Conservation (phyloP, 1,140 invertebrate species). For the Brachionus plicatilis region DNA sequence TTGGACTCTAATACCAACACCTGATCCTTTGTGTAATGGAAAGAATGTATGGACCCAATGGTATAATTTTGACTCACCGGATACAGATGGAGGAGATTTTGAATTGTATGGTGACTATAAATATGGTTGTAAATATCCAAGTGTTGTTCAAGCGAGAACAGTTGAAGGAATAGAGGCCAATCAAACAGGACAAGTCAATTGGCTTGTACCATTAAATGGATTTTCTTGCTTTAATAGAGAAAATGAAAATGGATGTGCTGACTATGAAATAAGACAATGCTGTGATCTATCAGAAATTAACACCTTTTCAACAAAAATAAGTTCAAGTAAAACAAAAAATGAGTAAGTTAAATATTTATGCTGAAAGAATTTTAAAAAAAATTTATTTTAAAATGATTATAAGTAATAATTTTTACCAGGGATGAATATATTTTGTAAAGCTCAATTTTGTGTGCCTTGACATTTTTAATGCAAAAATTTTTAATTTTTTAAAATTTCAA, state of each 20-base stretch:
- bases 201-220: background rate
- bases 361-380: too few relatives aligned
- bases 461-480: too few relatives aligned
- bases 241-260: background rate
- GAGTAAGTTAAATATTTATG: too few relatives aligned
- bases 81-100: slow-evolving; percentile 24
- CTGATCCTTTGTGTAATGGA: slow-evolving; percentile 28
- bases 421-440: too few relatives aligned
- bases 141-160: background rate
- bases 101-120: background rate
- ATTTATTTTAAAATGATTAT: too few relatives aligned
- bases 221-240: slow-evolving; percentile 32
- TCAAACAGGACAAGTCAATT: background rate
- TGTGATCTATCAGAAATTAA: background rate
- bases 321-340: too few relatives aligned
- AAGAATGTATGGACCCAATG: slow-evolving; percentile 2
- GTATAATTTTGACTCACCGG: background rate
- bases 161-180: background rate
- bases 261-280: slow-evolving; percentile 33
- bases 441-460: too few relatives aligned
- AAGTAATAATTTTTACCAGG: too few relatives aligned
- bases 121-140: background rate
- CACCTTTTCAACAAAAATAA: background rate
- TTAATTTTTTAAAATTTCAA: too few relatives aligned
- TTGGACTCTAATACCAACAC: background rate